These are phyloP conservation scores for Amphimedon queenslandica DNA, from an alignment of 37 sponge, comb jelly and placozoan genomes.

Conservation along the genomic window DNA sequence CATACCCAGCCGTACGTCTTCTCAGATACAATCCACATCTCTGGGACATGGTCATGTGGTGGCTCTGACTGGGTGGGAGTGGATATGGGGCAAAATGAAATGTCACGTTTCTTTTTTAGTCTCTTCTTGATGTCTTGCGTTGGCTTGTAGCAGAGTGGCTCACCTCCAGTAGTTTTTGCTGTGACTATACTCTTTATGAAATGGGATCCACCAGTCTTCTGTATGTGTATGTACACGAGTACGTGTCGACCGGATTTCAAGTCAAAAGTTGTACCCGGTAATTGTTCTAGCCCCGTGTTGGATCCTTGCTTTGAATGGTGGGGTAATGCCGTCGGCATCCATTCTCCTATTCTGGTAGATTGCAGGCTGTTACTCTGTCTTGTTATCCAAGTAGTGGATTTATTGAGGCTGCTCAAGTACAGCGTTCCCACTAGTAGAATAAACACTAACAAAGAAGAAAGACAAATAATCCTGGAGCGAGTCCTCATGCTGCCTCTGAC, in stretches of 20 bases:
- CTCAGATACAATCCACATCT: conserved; percentile 79
- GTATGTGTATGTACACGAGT: conserved; percentile 81
- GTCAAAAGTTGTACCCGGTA: too few relatives aligned
- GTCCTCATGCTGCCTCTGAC: too few relatives aligned
- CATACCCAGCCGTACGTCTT: conserved; percentile 83
- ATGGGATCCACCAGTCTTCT: conserved; percentile 85
- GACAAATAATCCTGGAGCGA: too few relatives aligned
- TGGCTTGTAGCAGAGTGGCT: conserved; percentile 4
- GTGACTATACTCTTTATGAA: conserved; percentile 59
- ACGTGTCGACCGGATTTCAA: background rate
- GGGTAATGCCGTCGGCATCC: too few relatives aligned
- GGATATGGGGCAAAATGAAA: background rate
- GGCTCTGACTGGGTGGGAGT: background rate
- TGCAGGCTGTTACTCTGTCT: too few relatives aligned
- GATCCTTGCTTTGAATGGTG: too few relatives aligned
- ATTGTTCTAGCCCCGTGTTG: too few relatives aligned
- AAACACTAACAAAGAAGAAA: too few relatives aligned
- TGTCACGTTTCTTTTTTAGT: background rate
- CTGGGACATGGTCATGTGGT: background rate
- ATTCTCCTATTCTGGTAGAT: too few relatives aligned
- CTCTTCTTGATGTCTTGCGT: background rate
- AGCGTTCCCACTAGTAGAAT: too few relatives aligned
- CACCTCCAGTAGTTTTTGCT: background rate
- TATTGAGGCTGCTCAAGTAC: too few relatives aligned
- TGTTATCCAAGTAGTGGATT: too few relatives aligned